phyloP scores from a whole-genome alignment of 2,888 invertebrate species.

The Tiliacea citrago region DNA sequence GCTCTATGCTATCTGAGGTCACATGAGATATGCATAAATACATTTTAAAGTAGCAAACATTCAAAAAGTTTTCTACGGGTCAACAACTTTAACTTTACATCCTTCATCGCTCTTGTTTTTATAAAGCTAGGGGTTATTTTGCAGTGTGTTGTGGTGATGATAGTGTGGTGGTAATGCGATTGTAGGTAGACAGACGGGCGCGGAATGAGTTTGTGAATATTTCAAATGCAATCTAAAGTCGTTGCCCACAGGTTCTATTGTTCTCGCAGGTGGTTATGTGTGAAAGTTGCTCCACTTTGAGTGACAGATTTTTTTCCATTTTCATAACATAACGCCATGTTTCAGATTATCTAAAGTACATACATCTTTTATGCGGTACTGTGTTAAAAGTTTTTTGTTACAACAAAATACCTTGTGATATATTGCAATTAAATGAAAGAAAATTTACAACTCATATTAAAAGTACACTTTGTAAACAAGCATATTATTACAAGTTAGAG shows the following conservation, averaged over 20 bases:
- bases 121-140: conserved; percentile 63
- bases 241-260: conserved; percentile 87
- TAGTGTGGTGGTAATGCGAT: conserved; percentile 72
- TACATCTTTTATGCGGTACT: too few species aligned
- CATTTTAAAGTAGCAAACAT: conserved; percentile 77
- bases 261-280: conserved; percentile 72
- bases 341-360: too few species aligned
- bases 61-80: conserved; percentile 69
- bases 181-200: conserved; percentile 85
- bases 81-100: conserved; percentile 50
- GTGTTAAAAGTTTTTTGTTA: too few species aligned
- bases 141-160: conserved; percentile 27
- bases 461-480: too few species aligned
- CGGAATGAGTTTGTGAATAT: conserved; percentile 89
- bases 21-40: conserved; percentile 82
- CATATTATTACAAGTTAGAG: too few species aligned
- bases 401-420: too few species aligned
- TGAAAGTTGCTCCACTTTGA: conserved; percentile 77
- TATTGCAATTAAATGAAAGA: too few species aligned
- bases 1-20: conserved; percentile 76
- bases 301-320: neutral
- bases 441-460: too few species aligned
- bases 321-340: neutral
- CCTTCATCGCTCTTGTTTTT: conserved; percentile 35
- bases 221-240: conserved; percentile 88